These are phyloP conservation scores for Haliclona indistincta DNA, from an alignment of 37 sponge, comb jelly and placozoan genomes.

Conservation along the genomic window DNA sequence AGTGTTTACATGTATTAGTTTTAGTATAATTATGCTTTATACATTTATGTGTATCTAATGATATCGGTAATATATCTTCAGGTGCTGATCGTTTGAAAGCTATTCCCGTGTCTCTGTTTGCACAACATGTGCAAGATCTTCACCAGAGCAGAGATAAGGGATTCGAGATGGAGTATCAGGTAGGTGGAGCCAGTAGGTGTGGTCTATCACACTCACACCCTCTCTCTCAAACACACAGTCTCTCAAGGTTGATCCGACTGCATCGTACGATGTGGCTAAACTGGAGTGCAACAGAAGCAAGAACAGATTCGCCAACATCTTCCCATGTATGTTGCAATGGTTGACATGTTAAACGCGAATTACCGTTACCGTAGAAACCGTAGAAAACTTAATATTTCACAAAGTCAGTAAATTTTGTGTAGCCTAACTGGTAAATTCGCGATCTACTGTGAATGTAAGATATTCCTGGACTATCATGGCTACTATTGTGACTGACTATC, in stretches of 20 bases:
- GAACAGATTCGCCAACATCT: conserved; percentile 81
- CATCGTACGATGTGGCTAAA: conserved; percentile 36
- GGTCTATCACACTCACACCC: conserved; percentile 3
- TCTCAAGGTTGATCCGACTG: not conserved
- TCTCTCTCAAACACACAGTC: conserved; percentile 7
- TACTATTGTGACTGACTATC: no score
- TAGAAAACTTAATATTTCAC: no score
- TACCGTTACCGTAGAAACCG: no score
- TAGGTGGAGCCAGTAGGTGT: conserved; percentile 10
- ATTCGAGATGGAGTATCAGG: conserved; percentile 72
- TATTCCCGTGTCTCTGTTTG: conserved; percentile 35
- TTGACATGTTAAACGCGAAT: no score
- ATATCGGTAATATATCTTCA: not conserved
- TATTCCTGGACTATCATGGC: no score
- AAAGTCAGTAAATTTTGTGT: no score
- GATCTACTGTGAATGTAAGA: no score
- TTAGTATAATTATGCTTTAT: no score
- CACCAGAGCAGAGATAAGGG: conserved; percentile 69
- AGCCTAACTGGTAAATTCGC: no score
- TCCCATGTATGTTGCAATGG: conserved; percentile 66
- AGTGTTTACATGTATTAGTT: no score
- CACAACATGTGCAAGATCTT: conserved; percentile 50
- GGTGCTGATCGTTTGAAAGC: conserved; percentile 16
- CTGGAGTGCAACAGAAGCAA: conserved; percentile 44
- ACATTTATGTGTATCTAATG: no score